Percentiles rank a stretch among this genome's conserved stretches.
These are phyloP conservation scores for Drosophila yakuba DNA, from an alignment of 1,140 invertebrate genomes.

Conservation along the genomic window DNA sequence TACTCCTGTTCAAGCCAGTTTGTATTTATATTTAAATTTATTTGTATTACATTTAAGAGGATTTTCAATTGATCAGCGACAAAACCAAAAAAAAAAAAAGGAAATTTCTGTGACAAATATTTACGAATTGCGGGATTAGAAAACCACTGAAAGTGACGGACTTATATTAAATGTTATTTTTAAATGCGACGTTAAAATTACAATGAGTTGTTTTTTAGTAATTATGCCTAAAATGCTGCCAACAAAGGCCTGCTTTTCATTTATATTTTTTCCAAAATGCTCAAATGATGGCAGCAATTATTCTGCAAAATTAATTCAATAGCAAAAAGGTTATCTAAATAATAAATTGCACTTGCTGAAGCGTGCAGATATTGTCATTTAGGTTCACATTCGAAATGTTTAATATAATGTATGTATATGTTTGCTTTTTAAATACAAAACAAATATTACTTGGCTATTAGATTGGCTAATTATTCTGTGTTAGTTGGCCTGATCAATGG, in stretches of 20 bases:
- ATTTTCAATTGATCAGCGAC: background rate
- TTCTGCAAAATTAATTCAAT: conserved; percentile 7
- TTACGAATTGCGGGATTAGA: conserved; percentile 25
- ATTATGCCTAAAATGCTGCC: background rate
- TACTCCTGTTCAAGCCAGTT: conserved; percentile 15
- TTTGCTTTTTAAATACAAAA: conserved; percentile 20
- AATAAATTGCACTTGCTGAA: conserved; percentile 1
- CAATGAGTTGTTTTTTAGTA: background rate
- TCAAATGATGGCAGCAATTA: background rate
- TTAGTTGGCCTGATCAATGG: conserved; percentile 15
- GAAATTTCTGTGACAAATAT: conserved; percentile 51
- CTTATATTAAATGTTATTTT: background rate
- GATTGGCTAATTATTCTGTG: conserved; percentile 32
- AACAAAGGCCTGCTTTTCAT: no score
- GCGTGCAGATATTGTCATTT: background rate
- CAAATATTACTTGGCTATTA: conserved; percentile 8
- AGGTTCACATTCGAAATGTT: background rate
- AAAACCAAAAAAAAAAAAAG: conserved; percentile 5
- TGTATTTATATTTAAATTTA: conserved; percentile 51
- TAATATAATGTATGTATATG: background rate
- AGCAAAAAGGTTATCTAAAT: background rate
- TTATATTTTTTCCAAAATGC: background rate
- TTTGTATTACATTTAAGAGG: conserved; percentile 47
- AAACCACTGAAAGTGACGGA: conserved; percentile 12
- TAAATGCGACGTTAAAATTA: background rate